phyloP scores from a whole-genome alignment of 2,113 vertebrate genomes.

The Trochalopteron elliotii region DNA sequence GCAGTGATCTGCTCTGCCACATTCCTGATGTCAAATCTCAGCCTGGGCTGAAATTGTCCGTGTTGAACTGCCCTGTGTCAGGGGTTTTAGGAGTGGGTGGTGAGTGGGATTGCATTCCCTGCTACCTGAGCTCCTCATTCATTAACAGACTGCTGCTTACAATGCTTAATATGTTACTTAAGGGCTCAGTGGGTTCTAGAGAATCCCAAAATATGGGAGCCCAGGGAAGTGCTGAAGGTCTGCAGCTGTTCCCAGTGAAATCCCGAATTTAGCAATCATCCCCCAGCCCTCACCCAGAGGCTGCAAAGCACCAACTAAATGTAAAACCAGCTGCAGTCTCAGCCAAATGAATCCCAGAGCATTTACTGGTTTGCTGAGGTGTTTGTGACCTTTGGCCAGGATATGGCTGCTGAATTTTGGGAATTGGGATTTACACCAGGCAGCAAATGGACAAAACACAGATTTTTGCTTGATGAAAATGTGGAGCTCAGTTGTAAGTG shows the following conservation, averaged over 20 bases:
- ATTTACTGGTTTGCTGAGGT: background rate
- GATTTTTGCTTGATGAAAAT: background rate
- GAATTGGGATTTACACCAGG: rapidly evolving
- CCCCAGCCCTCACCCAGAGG: too few relatives aligned
- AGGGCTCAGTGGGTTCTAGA: background rate
- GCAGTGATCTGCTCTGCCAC: background rate
- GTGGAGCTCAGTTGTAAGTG: rapidly evolving
- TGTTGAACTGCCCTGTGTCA: background rate
- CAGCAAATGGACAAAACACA: background rate
- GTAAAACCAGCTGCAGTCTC: background rate
- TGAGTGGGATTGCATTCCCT: too few relatives aligned
- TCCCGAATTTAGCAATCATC: background rate
- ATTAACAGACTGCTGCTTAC: too few relatives aligned
- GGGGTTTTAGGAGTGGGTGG: background rate
- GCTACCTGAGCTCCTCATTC: too few relatives aligned
- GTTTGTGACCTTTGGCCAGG: background rate
- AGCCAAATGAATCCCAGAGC: background rate
- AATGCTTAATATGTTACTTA: too few relatives aligned
- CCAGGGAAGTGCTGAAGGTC: background rate
- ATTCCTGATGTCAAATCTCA: rapidly evolving
- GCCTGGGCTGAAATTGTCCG: background rate
- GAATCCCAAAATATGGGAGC: background rate
- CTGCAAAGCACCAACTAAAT: background rate
- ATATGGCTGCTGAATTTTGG: background rate
- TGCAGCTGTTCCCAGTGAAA: background rate